Percentiles rank a stretch among this genome's conserved stretches.
Evolutionary conservation across 2,113 vertebrate species (phyloP).

Genomic region (Colistium nudipinnis): DNA sequence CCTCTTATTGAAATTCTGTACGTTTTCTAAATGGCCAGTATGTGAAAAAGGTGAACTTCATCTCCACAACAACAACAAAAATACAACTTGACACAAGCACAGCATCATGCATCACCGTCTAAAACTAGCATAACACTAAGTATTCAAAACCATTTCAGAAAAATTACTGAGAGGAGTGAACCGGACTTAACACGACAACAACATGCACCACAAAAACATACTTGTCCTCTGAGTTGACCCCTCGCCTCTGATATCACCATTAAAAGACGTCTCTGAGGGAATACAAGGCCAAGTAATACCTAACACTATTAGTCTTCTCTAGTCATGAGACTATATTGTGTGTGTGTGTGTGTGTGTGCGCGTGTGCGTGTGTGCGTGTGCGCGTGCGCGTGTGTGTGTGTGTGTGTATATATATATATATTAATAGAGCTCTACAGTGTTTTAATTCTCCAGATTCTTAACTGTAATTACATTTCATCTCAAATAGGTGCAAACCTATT

Average conservation of each 20-base stretch:
- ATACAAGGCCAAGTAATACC: slow-evolving; percentile 7
- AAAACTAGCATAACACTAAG: not conserved
- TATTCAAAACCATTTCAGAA: not conserved
- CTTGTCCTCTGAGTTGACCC: slow-evolving; percentile 61
- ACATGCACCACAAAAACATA: slow-evolving; percentile 17
- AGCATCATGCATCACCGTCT: not conserved
- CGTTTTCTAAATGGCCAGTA: not conserved
- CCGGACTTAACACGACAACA: not conserved
- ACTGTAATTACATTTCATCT: too few species aligned
- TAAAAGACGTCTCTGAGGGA: slow-evolving; percentile 72
- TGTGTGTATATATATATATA: not conserved
- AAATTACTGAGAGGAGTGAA: not conserved
- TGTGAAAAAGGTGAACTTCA: slow-evolving; percentile 1
- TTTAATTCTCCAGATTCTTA: too few species aligned
- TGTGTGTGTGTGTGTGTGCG: too few species aligned
- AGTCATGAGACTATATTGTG: not conserved
- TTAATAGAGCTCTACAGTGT: too few species aligned
- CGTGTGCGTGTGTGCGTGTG: too few species aligned
- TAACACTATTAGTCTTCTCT: not conserved
- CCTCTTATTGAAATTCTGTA: too few species aligned
- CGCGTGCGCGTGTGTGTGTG: too few species aligned
- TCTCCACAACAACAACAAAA: not conserved
- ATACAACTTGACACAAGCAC: not conserved
- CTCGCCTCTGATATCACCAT: slow-evolving; percentile 69
- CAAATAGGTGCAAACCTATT: not conserved